These are phyloP conservation scores for Zophobas atratus DNA, from an alignment of 1,140 invertebrate genomes.

Conservation along the genomic window DNA sequence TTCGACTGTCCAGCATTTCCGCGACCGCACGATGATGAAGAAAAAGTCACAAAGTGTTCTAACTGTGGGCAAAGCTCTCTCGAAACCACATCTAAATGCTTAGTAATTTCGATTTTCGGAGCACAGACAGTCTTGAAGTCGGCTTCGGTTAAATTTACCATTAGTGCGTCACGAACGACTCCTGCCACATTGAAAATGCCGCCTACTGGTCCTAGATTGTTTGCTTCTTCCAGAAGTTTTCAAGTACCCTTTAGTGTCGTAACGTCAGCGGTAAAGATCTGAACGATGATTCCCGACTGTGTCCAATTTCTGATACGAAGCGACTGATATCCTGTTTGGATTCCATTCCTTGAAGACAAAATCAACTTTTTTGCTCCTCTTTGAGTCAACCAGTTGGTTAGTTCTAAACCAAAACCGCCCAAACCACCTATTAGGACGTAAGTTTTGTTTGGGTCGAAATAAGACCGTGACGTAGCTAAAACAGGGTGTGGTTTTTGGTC, in stretches of 20 bases:
- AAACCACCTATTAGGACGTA: slow-evolving; percentile 93
- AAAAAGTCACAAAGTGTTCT: slow-evolving; percentile 95
- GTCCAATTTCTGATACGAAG: slow-evolving; percentile 84
- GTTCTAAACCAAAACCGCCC: slow-evolving; percentile 95
- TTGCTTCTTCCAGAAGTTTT: slow-evolving; percentile 79
- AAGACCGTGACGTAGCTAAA: slow-evolving; percentile 85
- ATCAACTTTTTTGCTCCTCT: slow-evolving; percentile 89
- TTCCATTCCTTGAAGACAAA: slow-evolving; percentile 89
- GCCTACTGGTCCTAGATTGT: slow-evolving; percentile 85
- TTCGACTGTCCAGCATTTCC: slow-evolving; percentile 97
- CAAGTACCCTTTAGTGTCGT: slow-evolving; percentile 79
- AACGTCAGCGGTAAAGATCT: slow-evolving; percentile 79
- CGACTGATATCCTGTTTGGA: slow-evolving; percentile 91
- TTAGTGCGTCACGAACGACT: slow-evolving; percentile 88
- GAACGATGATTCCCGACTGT: slow-evolving; percentile 78
- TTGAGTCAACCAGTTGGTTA: slow-evolving; percentile 90
- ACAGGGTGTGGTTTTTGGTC: slow-evolving; percentile 71
- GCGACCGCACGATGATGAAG: slow-evolving; percentile 93
- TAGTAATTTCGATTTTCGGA: slow-evolving; percentile 90
- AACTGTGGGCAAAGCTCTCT: slow-evolving; percentile 82
- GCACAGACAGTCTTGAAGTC: slow-evolving; percentile 83
- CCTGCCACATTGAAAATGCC: slow-evolving; percentile 96
- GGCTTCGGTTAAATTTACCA: slow-evolving; percentile 89
- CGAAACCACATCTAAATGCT: slow-evolving; percentile 82
- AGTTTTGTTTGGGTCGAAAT: slow-evolving; percentile 89